Evolutionary conservation across 2,888 invertebrate genomes (phyloP), one percentile per base, ranked within the genome.

Genomic region (Megamerina dolium): DNA sequence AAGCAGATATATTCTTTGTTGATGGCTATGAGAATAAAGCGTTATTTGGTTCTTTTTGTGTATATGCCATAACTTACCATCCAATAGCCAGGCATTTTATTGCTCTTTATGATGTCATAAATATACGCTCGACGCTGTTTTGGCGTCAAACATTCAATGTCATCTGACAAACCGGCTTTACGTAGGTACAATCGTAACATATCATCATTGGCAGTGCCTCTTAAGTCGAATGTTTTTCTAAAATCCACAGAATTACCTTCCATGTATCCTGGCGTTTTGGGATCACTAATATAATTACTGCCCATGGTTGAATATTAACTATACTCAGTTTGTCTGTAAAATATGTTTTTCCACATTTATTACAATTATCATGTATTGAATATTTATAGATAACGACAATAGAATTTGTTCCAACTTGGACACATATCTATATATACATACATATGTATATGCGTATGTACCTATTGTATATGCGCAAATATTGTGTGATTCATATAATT

Each of bases 21-120:
- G 55, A 60, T 45, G 46, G 57, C 50, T 50, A 29, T 9, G 36
- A 27, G 20, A 4, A 17, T 16, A 13, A 8, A 14, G n/a, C n/a
- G n/a, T n/a, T n/a, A n/a, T n/a, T n/a, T n/a, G n/a, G n/a, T n/a
- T n/a, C n/a, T n/a, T n/a, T n/a, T n/a, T n/a, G n/a, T n/a, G n/a
- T n/a, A n/a, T n/a, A n/a, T n/a, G n/a, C n/a, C n/a, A 9, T n/a
- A 34, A 27, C 30, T 54, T 58, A 66, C 64, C 64, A 63, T 58
- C 64, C 64, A 65, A 47, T 66, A 64, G 36, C 64, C 64, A 13
- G 67, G 67, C 32, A 44, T 51, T 45, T 66, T 65, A 45, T 66
- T 56, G 51, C 66, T 65, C 39, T 61, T 59, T 34, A 65, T 58
- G 49, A 65, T 65, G 52, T 65, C 67, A 48, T 64, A 66, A 29